Percentiles rank a stretch among this genome's conserved stretches.
phyloP scores from a whole-genome alignment of 2,113 vertebrate genomes.

The Sinocyclocheilus rhinocerous region DNA sequence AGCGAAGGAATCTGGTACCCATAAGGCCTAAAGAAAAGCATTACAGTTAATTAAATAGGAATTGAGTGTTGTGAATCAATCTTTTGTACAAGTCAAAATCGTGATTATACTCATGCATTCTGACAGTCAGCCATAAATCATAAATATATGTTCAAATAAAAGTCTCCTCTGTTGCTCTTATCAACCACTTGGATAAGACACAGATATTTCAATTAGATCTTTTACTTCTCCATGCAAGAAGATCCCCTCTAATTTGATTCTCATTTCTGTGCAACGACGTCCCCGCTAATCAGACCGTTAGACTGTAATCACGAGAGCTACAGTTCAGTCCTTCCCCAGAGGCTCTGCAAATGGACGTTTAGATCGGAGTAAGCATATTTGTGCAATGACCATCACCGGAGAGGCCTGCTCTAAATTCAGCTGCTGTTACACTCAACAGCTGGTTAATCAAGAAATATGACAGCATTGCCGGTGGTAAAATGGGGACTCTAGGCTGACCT shows the following conservation, averaged over 20 bases:
- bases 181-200: neutral
- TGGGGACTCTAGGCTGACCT: no score
- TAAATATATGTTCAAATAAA: neutral
- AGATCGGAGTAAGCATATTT: slow-evolving; percentile 35
- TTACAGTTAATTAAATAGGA: neutral
- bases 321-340: slow-evolving; percentile 16
- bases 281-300: slow-evolving; percentile 34
- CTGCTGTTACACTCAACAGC: slow-evolving; percentile 42
- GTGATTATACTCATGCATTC: neutral
- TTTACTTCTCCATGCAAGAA: neutral
- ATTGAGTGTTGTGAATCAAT: neutral
- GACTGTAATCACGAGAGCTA: slow-evolving; percentile 1
- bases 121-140: neutral
- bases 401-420: slow-evolving; percentile 37
- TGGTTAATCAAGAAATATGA: slow-evolving; percentile 49
- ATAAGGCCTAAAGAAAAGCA: neutral
- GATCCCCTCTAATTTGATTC: slow-evolving; percentile 16
- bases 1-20: neutral
- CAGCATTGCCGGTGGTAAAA: slow-evolving; percentile 5
- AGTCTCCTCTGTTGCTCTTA: slow-evolving; percentile 1
- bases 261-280: neutral
- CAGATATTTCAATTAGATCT: neutral
- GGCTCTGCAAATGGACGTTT: slow-evolving; percentile 25
- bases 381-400: slow-evolving; percentile 14
- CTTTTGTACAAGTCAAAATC: neutral